Conservation (phyloP, 2,888 invertebrate genomes). For the Lamproptera curius region DNA sequence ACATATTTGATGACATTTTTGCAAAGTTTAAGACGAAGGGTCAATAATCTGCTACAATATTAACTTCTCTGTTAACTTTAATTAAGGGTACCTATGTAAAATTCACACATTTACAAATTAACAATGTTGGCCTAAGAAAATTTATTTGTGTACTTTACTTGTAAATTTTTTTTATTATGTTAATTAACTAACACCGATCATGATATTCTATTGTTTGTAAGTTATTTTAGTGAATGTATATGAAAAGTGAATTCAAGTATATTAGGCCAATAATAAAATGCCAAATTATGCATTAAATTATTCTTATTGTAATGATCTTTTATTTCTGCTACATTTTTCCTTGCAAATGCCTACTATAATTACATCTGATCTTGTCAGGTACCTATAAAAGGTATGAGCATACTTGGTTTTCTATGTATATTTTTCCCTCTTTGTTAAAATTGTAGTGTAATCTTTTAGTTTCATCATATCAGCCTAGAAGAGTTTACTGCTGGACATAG, state of each 20-base stretch:
- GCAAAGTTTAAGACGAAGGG: too few species aligned
- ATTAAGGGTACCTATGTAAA: background rate
- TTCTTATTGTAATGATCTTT: conserved; percentile 26
- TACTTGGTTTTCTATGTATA: too few species aligned
- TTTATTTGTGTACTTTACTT: background rate
- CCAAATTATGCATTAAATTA: conserved; percentile 40
- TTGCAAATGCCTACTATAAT: too few species aligned
- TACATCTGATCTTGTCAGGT: too few species aligned
- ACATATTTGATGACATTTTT: too few species aligned
- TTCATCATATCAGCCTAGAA: too few species aligned
- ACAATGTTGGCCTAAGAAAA: conserved; percentile 10
- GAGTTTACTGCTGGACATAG: too few species aligned
- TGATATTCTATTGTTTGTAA: conserved; percentile 7
- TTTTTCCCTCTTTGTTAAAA: too few species aligned
- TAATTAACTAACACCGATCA: background rate
- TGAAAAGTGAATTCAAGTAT: conserved; percentile 27
- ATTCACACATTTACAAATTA: background rate
- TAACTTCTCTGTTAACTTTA: background rate
- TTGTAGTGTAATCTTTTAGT: too few species aligned
- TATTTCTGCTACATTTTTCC: too few species aligned
- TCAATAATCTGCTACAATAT: too few species aligned
- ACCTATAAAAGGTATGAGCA: too few species aligned
- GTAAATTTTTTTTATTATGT: background rate
- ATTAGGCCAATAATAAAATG: conserved; percentile 36
- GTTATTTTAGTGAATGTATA: conserved; percentile 12